These are phyloP conservation scores for Noctuana brunneofusca DNA, from an alignment of 2,888 invertebrate genomes.

Conservation along the genomic window DNA sequence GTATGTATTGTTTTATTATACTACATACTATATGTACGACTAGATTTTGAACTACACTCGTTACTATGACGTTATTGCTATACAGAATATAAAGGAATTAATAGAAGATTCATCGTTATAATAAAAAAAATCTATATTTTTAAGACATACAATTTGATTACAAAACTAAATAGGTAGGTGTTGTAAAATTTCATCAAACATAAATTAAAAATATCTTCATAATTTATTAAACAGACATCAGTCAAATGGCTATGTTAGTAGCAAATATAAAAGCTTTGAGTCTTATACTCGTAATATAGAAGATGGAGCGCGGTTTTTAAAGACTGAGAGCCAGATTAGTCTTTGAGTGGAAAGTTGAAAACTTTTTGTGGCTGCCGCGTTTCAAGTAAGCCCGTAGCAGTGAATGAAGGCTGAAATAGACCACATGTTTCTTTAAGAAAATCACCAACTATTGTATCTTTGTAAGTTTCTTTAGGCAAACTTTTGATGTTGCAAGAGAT, in stretches of 20 bases:
- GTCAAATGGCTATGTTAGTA: constrained; percentile 30
- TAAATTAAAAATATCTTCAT: neutral
- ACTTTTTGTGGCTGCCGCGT: constrained; percentile 34
- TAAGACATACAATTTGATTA: no score
- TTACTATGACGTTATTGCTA: neutral
- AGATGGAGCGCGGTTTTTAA: constrained; percentile 28
- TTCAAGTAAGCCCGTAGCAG: constrained; percentile 28
- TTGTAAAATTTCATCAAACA: neutral
- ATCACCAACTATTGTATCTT: constrained; percentile 27
- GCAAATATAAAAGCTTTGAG: constrained; percentile 25
- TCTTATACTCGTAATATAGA: constrained; percentile 25
- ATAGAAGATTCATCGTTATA: no score
- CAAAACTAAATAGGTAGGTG: neutral
- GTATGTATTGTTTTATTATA: constrained; percentile 31
- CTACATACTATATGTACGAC: constrained; percentile 5
- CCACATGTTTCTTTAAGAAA: constrained; percentile 27
- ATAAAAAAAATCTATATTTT: no score
- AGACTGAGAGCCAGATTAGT: constrained; percentile 32
- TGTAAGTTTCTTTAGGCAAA: constrained; percentile 13
- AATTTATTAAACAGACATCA: constrained; percentile 2
- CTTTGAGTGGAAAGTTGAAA: constrained; percentile 35
- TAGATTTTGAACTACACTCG: constrained; percentile 18
- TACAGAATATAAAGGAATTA: no score
- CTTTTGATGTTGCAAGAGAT: constrained; percentile 15
- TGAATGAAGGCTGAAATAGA: constrained; percentile 31